A percentile compares a stretch with the other conserved stretches of the same genome.
Evolutionary conservation across 2,113 vertebrate species (phyloP).

Genomic region (Gymnorhina tibicen): DNA sequence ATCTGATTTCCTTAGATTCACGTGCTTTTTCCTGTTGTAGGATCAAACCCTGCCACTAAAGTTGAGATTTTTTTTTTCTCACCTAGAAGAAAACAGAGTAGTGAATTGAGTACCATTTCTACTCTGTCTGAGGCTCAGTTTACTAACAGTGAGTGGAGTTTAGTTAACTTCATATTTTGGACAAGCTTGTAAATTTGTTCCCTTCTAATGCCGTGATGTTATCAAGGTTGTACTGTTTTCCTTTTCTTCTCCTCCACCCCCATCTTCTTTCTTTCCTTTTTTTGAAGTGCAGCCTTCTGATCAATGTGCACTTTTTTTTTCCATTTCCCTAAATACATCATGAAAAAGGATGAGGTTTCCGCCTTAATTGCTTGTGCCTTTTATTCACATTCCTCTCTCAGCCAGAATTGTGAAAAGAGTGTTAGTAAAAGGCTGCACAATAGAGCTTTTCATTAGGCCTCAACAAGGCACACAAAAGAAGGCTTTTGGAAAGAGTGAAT

Average conservation of each 20-base stretch:
- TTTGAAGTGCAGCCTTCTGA: slow-evolving; percentile 68
- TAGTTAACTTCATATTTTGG: slow-evolving; percentile 58
- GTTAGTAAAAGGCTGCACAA: slow-evolving; percentile 91
- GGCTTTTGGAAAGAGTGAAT: slow-evolving; percentile 85
- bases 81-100: background rate
- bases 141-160: slow-evolving; percentile 50
- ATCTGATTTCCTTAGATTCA: background rate
- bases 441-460: slow-evolving; percentile 91
- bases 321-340: slow-evolving; percentile 79
- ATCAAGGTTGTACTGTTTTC: slow-evolving; percentile 60
- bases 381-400: slow-evolving; percentile 83
- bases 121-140: slow-evolving; percentile 25
- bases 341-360: slow-evolving; percentile 84
- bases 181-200: slow-evolving; percentile 53
- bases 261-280: slow-evolving; percentile 14
- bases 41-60: background rate
- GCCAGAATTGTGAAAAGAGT: slow-evolving; percentile 84
- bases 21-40: background rate
- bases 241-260: slow-evolving; percentile 26
- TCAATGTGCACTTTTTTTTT: slow-evolving; percentile 69
- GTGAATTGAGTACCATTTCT: slow-evolving; percentile 10
- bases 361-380: slow-evolving; percentile 87
- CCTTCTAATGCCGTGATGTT: slow-evolving; percentile 31
- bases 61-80: background rate
- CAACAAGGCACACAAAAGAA: slow-evolving; percentile 82